Conservation (phyloP, 2,888 invertebrate species). For the Chymomyza procnemis region DNA sequence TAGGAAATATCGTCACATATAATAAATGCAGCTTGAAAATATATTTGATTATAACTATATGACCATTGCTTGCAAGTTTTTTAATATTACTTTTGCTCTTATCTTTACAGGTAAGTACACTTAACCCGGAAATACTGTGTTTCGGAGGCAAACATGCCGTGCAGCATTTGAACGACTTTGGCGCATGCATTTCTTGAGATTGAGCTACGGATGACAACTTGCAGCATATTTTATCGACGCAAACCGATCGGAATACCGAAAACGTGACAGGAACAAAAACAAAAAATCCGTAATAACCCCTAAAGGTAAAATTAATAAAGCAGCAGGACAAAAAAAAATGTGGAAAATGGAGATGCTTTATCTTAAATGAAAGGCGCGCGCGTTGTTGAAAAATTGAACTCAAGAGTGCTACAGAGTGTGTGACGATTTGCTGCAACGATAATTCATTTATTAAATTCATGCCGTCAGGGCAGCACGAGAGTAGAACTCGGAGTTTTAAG, state of each 20-base stretch:
- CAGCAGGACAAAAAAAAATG: not conserved
- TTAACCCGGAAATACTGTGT: not conserved
- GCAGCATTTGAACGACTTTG: conserved; percentile 58
- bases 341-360: conserved; percentile 5
- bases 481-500: not conserved
- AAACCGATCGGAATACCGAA: conserved; percentile 34
- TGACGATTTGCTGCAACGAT: conserved; percentile 44
- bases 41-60: no score
- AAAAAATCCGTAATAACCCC: not conserved
- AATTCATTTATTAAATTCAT: conserved; percentile 7
- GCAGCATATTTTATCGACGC: conserved; percentile 44
- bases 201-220: conserved; percentile 36
- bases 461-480: not conserved
- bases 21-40: no score
- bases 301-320: not conserved
- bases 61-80: not conserved
- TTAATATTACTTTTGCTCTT: conserved; percentile 9
- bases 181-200: conserved; percentile 64
- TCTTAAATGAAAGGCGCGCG: conserved; percentile 18
- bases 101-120: conserved; percentile 37
- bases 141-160: not conserved
- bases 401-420: conserved; percentile 46
- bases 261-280: conserved; percentile 72
- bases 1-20: no score
- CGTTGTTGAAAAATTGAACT: conserved; percentile 45